Percentiles rank a stretch among this genome's conserved stretches.
Evolutionary conservation across 1,140 invertebrate genomes (phyloP).

Genomic region (Drosophila sproati): DNA sequence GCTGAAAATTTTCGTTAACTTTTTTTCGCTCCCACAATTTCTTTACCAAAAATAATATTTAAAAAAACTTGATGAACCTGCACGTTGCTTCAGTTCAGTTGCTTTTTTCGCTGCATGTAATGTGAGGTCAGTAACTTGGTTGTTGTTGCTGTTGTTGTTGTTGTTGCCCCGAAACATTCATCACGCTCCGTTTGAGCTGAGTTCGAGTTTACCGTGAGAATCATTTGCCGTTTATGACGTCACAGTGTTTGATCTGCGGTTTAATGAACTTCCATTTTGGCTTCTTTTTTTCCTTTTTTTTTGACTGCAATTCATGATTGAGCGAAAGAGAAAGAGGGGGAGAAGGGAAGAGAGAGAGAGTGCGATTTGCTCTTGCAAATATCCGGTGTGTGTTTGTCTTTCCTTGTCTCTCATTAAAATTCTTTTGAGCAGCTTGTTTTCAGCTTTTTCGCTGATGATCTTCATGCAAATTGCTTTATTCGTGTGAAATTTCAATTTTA

Average conservation of each 20-base stretch:
- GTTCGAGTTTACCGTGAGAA: constrained; percentile 42
- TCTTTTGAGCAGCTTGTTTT: constrained; percentile 3
- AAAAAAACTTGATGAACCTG: constrained; percentile 64
- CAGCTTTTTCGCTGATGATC: constrained; percentile 13
- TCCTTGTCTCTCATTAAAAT: neutral
- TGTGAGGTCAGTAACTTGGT: constrained; percentile 81
- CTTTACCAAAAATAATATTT: constrained; percentile 30
- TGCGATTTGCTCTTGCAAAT: neutral
- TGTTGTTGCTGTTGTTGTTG: constrained; percentile 65
- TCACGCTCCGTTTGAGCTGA: constrained; percentile 68
- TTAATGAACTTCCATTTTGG: constrained; percentile 62
- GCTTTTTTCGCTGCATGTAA: constrained; percentile 60
- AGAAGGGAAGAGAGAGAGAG: neutral
- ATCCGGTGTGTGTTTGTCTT: constrained; percentile 21
- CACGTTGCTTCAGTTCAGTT: constrained; percentile 65
- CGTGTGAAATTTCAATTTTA: constrained; percentile 26
- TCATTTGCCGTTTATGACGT: constrained; percentile 70
- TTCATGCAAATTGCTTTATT: constrained; percentile 10
- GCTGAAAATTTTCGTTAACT: constrained; percentile 4
- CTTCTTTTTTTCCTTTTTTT: neutral
- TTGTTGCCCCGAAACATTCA: constrained; percentile 69
- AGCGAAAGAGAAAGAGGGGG: neutral
- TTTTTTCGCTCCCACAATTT: constrained; percentile 19
- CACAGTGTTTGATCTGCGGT: constrained; percentile 47
- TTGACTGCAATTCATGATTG: neutral